Evolutionary conservation across 2,888 invertebrate genomes (phyloP), one percentile per base, ranked within the genome.

Genomic region (Polyommatus iphigenia): DNA sequence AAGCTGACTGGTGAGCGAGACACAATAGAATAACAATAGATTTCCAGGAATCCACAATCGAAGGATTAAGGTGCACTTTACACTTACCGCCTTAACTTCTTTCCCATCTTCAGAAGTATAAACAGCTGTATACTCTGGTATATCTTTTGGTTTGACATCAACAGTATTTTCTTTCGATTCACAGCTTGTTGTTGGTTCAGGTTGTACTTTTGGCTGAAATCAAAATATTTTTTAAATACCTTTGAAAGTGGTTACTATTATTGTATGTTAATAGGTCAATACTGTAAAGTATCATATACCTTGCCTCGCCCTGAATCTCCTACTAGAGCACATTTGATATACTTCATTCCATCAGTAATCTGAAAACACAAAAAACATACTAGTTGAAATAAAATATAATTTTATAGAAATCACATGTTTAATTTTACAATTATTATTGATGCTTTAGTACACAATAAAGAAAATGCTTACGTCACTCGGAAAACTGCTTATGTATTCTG

Each of bases 401-500:
- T 67, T 24, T 67, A 67, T 24, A 20, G 0, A 20, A 59, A 20
- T 59, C 59, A 20, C 7, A 6, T 24, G 4, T 62, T 62, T 54
- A 4, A 50, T 50, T 62, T 20, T 8, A 62, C 0, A 62, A 24
- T 24, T 10, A 24, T 24, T 10, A 62, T n/a, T 59, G 20, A 59
- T 8, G 71, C 1, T 32, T 24, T 71, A 67, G 10, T 50, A 46
- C 24, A 36, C n/a, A 59, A 20, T 46, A 79, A 71, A 78, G 15
- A 57, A 79, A 76, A 78, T 79, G 24, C 32, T 32, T 32, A 32
- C 32, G 82, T 87, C 87, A 0, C 85, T 86, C 0, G 84, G 81
- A 15, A 85, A 78, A 73, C 85, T 82, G 77, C 87, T 83, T 79
- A 87, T 81, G 79, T 90, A 90, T 80, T 85, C 90, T 90, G 87